Evolutionary conservation across 2,888 invertebrate species (phyloP).

Genomic region (Drosophila anceps): DNA sequence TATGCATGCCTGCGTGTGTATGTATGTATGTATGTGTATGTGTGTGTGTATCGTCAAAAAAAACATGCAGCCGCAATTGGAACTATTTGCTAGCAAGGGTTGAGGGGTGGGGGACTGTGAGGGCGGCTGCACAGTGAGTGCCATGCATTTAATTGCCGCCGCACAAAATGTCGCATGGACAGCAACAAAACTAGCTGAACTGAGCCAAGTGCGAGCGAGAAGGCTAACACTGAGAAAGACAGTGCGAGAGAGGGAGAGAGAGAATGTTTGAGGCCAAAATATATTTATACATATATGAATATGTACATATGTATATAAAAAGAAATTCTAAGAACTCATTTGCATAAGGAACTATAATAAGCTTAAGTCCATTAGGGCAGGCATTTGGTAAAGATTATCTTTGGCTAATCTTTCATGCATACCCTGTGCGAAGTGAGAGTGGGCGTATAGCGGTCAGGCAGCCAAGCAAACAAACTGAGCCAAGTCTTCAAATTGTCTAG

Average conservation of each 20-base stretch:
- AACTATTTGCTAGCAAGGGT: constrained; percentile 62
- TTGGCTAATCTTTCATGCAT: not conserved
- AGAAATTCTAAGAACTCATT: not conserved
- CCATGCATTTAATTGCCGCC: constrained; percentile 70
- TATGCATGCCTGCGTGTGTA: constrained; percentile 9
- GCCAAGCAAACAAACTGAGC: not conserved
- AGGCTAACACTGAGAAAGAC: not conserved
- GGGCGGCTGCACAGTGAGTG: constrained; percentile 23
- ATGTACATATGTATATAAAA: not conserved
- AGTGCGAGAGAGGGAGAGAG: not conserved
- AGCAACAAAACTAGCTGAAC: constrained; percentile 23
- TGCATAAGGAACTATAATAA: not conserved
- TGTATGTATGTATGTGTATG: constrained; percentile 1
- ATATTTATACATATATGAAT: too few species aligned
- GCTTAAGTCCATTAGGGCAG: not conserved
- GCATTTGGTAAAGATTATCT: not conserved
- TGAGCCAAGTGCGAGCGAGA: not conserved
- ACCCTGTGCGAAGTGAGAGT: not conserved
- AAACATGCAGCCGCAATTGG: constrained; percentile 74
- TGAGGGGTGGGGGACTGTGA: not conserved
- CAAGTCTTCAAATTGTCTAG: not conserved
- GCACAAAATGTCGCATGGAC: constrained; percentile 51
- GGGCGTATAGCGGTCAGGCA: not conserved
- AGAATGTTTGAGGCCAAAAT: not conserved
- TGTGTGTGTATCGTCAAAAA: constrained; percentile 63